Conservation (phyloP, 2,113 vertebrate species). For the Passer montanus region DNA sequence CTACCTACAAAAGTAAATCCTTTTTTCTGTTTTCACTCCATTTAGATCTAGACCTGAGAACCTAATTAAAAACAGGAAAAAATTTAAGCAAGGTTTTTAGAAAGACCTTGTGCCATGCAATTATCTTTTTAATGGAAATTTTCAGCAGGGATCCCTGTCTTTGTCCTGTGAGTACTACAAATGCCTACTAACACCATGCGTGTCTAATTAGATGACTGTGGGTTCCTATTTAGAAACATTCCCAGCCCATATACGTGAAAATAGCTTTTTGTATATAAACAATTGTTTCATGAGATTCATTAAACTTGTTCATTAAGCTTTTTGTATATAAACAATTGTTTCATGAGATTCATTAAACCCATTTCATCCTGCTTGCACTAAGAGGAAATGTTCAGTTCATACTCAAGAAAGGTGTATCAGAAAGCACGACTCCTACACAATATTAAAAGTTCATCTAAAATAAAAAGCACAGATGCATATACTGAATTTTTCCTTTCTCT, state of each 20-base stretch:
- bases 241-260: not conserved
- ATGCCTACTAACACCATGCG: not conserved
- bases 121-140: slow-evolving; percentile 56
- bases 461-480: not conserved
- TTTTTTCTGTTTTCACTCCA: not conserved
- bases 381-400: not conserved
- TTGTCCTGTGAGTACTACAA: not conserved
- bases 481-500: not conserved
- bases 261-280: slow-evolving; percentile 5
- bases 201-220: slow-evolving; percentile 17
- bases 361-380: not conserved
- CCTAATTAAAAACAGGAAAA: slow-evolving; percentile 14
- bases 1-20: not conserved
- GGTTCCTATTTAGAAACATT: slow-evolving; percentile 11
- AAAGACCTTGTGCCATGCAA: not conserved
- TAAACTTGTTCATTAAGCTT: not conserved
- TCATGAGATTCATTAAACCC: not conserved
- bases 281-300: not conserved
- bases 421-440: not conserved
- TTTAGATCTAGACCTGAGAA: not conserved
- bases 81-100: not conserved
- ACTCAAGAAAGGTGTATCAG: not conserved
- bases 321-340: slow-evolving; percentile 23
- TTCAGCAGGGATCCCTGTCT: slow-evolving; percentile 38
- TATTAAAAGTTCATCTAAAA: not conserved